phyloP scores from a whole-genome alignment of 2,888 invertebrate genomes.

The Chrysodeixis includens region DNA sequence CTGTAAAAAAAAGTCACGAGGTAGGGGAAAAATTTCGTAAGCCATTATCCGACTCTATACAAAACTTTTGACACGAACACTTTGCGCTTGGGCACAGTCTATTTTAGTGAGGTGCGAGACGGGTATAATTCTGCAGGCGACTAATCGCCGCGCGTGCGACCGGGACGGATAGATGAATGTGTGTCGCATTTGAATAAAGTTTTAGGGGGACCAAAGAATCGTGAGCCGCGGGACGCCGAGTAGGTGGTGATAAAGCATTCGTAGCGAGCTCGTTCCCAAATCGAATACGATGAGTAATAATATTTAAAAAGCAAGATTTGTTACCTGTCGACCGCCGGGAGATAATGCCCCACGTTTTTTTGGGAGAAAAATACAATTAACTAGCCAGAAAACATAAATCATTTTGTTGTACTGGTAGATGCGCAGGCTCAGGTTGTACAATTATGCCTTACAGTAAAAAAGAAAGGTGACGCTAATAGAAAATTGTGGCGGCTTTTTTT shows the following conservation, averaged over 20 bases:
- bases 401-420: conserved; percentile 78
- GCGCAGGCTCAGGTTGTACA: conserved; percentile 83
- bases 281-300: conserved; percentile 89
- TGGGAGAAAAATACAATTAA: conserved; percentile 88
- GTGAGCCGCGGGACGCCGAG: conserved; percentile 87
- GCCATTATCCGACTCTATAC: conserved; percentile 86
- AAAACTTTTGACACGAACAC: conserved; percentile 89
- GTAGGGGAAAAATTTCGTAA: conserved; percentile 89
- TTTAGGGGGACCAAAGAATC: conserved; percentile 86
- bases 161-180: conserved; percentile 82
- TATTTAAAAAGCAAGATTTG: conserved; percentile 89
- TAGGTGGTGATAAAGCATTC: conserved; percentile 90
- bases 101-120: conserved; percentile 87
- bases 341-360: conserved; percentile 86
- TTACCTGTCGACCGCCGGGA: conserved; percentile 87
- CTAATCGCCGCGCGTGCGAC: conserved; percentile 75
- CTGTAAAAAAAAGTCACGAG: conserved; percentile 87
- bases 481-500: conserved; percentile 70
- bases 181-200: conserved; percentile 88
- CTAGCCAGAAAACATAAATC: conserved; percentile 83
- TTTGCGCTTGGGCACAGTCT: conserved; percentile 89
- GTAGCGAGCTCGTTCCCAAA: conserved; percentile 87
- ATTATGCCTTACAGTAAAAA: conserved; percentile 79
- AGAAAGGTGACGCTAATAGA: conserved; percentile 77
- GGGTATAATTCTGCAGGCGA: conserved; percentile 71